phyloP scores from a whole-genome alignment of 2,113 vertebrate genomes.

The Microtus oregoni region DNA sequence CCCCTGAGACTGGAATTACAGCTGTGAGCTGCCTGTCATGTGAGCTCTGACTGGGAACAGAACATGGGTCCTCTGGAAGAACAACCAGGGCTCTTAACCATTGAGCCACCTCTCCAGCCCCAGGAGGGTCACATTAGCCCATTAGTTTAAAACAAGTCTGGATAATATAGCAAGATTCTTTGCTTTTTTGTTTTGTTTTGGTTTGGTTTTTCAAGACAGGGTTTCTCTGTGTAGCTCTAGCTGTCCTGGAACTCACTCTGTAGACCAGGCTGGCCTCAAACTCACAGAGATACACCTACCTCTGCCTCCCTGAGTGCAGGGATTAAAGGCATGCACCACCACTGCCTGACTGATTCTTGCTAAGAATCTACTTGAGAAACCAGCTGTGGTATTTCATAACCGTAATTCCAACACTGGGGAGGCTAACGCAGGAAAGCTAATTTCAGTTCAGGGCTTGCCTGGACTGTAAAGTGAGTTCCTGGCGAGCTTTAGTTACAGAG shows the following conservation, averaged over 20 bases:
- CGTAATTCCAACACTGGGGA: background rate
- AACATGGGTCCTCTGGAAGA: background rate
- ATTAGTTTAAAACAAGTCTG: background rate
- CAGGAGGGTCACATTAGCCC: background rate
- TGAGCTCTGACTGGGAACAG: background rate
- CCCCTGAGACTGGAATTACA: background rate
- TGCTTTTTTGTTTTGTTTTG: background rate
- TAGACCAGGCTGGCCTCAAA: no score
- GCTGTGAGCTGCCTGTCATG: background rate
- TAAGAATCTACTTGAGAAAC: background rate
- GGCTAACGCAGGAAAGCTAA: background rate
- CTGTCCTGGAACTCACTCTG: no score
- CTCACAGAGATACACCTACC: no score
- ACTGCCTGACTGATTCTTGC: background rate
- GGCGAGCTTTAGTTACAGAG: background rate
- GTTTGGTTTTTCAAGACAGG: no score
- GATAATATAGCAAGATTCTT: background rate
- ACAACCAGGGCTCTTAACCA: background rate
- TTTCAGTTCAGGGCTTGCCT: background rate
- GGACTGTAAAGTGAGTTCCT: background rate
- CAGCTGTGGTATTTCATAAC: background rate
- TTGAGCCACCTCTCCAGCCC: background rate
- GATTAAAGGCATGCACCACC: no score
- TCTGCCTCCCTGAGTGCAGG: no score
- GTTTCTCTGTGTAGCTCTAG: no score